These are phyloP conservation scores for Syngnathus scovelli DNA, from an alignment of 2,113 vertebrate species.

Conservation along the genomic window DNA sequence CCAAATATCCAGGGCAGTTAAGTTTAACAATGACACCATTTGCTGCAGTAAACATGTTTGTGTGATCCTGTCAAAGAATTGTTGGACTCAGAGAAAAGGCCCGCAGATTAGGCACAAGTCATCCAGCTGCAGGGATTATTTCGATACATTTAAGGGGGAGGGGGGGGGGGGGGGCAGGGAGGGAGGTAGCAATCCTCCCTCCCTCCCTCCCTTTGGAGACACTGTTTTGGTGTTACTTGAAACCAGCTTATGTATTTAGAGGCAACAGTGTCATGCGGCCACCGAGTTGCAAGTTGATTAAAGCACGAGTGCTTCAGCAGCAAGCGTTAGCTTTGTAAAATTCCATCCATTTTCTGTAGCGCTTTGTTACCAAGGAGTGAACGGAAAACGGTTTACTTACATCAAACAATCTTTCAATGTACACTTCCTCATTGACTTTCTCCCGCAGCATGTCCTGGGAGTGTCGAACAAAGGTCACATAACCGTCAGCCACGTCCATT, in stretches of 20 bases:
- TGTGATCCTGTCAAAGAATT: conserved; percentile 15
- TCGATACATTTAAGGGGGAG: conserved; percentile 60
- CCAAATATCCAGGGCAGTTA: conserved; percentile 1
- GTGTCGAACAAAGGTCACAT: conserved; percentile 97
- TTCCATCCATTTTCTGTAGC: background rate
- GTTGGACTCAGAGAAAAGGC: background rate
- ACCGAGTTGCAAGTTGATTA: conserved; percentile 34
- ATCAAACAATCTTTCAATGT: conserved; percentile 99
- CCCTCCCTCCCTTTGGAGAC: conserved; percentile 36
- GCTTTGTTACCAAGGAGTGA: background rate
- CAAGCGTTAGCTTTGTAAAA: conserved; percentile 1
- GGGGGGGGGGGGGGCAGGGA: conserved; percentile 48
- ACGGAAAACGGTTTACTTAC: conserved; percentile 75
- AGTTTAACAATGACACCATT: conserved; percentile 7
- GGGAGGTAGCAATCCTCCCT: conserved; percentile 62
- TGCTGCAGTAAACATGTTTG: conserved; percentile 39
- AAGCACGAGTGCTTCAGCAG: conserved; percentile 24
- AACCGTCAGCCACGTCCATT: conserved; percentile 96
- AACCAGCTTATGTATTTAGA: conserved; percentile 18
- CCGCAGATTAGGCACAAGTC: conserved; percentile 8
- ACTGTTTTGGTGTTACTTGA: conserved; percentile 34
- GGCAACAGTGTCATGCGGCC: conserved; percentile 9
- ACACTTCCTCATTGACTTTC: conserved; percentile 99
- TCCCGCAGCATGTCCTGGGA: conserved; percentile 99
- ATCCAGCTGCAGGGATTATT: conserved; percentile 8